Evolutionary conservation across 1,140 invertebrate species (phyloP).

Genomic region (Pseudomyrmex cubaensis): DNA sequence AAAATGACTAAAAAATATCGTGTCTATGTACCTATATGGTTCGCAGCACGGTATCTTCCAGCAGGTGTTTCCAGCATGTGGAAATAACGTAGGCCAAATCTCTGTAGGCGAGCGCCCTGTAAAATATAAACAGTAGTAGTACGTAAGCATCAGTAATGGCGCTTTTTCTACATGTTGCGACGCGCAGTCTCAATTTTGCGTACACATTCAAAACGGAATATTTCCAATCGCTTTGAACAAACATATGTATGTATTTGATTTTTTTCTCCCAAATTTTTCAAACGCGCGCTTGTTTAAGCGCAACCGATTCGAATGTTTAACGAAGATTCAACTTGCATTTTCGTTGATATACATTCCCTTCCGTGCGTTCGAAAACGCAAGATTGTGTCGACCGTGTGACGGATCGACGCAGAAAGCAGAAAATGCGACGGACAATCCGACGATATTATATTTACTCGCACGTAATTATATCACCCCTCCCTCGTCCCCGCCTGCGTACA

Average conservation of each 20-base stretch:
- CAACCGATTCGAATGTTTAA: too few relatives aligned
- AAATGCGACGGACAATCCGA: background rate
- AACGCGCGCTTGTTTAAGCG: too few relatives aligned
- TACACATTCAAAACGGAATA: background rate
- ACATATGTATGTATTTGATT: too few relatives aligned
- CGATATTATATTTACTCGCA: constrained; percentile 24
- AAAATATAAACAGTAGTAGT: constrained; percentile 1
- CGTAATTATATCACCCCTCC: constrained; percentile 18
- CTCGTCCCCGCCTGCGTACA: background rate
- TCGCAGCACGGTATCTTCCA: background rate
- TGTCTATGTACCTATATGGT: background rate
- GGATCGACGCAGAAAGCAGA: background rate
- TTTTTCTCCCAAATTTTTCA: too few relatives aligned
- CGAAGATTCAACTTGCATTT: too few relatives aligned
- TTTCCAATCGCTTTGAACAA: too few relatives aligned
- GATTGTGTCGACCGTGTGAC: too few relatives aligned
- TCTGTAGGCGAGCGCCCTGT: background rate
- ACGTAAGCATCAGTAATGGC: background rate
- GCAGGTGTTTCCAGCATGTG: constrained; percentile 27
- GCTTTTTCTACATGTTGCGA: background rate
- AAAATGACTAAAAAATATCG: constrained; percentile 37
- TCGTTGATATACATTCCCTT: too few relatives aligned
- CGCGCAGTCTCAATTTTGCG: background rate
- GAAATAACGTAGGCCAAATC: constrained; percentile 19
- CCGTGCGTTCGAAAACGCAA: too few relatives aligned